Percentiles rank a stretch among this genome's conserved stretches.
Evolutionary conservation across 2,888 invertebrate genomes (phyloP).

Genomic region (Hirtodrosophila histrioides): DNA sequence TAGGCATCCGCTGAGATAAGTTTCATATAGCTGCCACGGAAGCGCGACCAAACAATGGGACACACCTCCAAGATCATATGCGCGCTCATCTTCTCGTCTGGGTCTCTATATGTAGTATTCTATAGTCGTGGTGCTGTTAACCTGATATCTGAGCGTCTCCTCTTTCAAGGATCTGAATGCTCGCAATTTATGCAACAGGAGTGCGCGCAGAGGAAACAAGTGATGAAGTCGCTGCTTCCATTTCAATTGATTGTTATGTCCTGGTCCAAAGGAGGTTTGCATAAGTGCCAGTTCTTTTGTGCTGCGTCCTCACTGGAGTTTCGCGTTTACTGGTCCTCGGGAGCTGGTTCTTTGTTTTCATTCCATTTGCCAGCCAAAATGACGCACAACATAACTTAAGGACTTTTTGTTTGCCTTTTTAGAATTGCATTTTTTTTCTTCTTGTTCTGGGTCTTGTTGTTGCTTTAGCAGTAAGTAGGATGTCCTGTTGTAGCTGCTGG

Average conservation of each 20-base stretch:
- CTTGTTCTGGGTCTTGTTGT: slow-evolving; percentile 17
- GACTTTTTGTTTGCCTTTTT: slow-evolving; percentile 83
- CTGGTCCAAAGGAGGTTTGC: slow-evolving; percentile 55
- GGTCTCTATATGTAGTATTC: slow-evolving; percentile 8
- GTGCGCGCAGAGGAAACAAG: slow-evolving; percentile 79
- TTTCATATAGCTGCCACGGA: slow-evolving; percentile 72
- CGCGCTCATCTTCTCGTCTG: slow-evolving; percentile 24
- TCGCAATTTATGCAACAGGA: slow-evolving; percentile 73
- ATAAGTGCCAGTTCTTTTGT: slow-evolving; percentile 64
- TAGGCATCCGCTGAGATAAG: slow-evolving; percentile 56
- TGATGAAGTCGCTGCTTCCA: slow-evolving; percentile 83
- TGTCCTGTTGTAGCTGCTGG: slow-evolving; percentile 64
- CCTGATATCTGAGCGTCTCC: slow-evolving; percentile 77
- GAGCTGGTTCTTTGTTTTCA: slow-evolving; percentile 58
- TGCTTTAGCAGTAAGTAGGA: slow-evolving; percentile 68
- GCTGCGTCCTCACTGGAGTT: slow-evolving; percentile 40
- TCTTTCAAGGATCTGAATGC: slow-evolving; percentile 59
- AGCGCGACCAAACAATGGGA: slow-evolving; percentile 71
- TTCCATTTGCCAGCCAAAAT: slow-evolving; percentile 66
- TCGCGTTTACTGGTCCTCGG: slow-evolving; percentile 34
- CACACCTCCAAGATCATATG: slow-evolving; percentile 77
- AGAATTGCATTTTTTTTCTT: slow-evolving; percentile 49
- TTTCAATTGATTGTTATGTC: slow-evolving; percentile 71
- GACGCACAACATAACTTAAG: slow-evolving; percentile 82
- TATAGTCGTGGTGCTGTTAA: slow-evolving; percentile 53